These are phyloP conservation scores for Rhyacichthys aspro DNA, from an alignment of 2,797 vertebrate genomes.

Conservation along the genomic window DNA sequence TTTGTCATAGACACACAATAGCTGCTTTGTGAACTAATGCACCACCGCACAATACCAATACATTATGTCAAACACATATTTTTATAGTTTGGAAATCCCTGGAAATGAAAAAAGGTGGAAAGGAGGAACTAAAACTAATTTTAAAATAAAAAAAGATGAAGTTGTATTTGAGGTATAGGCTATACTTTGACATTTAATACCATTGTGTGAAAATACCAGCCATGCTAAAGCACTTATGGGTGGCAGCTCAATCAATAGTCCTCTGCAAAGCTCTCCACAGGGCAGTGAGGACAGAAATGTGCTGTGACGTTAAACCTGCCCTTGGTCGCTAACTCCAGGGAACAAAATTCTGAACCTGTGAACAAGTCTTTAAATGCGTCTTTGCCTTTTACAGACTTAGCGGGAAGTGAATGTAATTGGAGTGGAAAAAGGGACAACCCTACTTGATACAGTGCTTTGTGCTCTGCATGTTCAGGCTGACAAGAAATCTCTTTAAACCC, in stretches of 20 bases:
- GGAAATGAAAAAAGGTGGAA: too few species aligned
- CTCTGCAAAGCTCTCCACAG: conserved; percentile 1
- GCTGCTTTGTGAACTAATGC: too few species aligned
- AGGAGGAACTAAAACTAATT: too few species aligned
- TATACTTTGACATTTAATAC: conserved; percentile 14
- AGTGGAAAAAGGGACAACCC: background rate
- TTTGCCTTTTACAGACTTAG: background rate
- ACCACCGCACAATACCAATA: too few species aligned
- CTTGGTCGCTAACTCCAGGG: background rate
- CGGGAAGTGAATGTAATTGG: background rate
- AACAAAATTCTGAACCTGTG: background rate
- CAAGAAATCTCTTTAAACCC: too few species aligned
- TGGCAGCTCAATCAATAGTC: conserved; percentile 2
- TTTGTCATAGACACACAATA: too few species aligned
- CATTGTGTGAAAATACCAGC: conserved; percentile 7
- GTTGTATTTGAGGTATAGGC: background rate
- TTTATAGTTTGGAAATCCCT: too few species aligned
- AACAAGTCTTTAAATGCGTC: background rate
- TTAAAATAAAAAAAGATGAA: background rate
- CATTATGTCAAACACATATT: too few species aligned
- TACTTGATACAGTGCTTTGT: background rate
- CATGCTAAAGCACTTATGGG: conserved; percentile 7
- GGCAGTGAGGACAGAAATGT: conserved; percentile 1
- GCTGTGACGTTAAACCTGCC: background rate
- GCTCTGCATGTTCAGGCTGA: too few species aligned